These are phyloP conservation scores for Erpetoichthys calabaricus DNA, from an alignment of 2,797 vertebrate genomes.

Conservation along the genomic window DNA sequence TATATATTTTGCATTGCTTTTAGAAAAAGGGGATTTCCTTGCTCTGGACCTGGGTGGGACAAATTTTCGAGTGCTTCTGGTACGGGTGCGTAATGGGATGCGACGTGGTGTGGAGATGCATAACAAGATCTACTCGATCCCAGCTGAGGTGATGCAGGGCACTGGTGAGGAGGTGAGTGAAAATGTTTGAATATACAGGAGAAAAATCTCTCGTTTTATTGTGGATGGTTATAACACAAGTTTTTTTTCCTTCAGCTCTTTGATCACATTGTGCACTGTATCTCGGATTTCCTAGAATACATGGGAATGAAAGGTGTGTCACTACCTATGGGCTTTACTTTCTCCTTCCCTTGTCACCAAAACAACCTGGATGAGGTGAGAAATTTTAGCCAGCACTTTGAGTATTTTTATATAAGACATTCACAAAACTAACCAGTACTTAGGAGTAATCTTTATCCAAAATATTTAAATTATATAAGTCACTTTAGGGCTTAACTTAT, in stretches of 20 bases:
- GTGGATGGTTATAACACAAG: too few relatives aligned
- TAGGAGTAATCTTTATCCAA: background rate
- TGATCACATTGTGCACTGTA: conserved; percentile 80
- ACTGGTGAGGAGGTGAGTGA: conserved; percentile 76
- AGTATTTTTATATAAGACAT: too few relatives aligned
- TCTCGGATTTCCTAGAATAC: conserved; percentile 81
- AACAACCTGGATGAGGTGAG: conserved; percentile 75
- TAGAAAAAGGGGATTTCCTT: conserved; percentile 85
- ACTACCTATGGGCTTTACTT: conserved; percentile 84
- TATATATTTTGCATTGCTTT: conserved; percentile 4
- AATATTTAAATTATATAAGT: background rate
- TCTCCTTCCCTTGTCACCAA: conserved; percentile 92
- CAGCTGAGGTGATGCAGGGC: conserved; percentile 77
- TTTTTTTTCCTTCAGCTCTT: conserved; percentile 60
- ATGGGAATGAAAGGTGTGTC: conserved; percentile 83
- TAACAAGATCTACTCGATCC: conserved; percentile 89
- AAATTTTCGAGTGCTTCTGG: conserved; percentile 84
- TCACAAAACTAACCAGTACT: background rate
- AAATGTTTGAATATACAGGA: background rate
- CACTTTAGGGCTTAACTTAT: too few relatives aligned
- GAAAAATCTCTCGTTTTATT: too few relatives aligned
- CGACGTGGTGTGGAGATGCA: conserved; percentile 76
- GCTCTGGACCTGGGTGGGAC: conserved; percentile 88
- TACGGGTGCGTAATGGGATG: conserved; percentile 63
- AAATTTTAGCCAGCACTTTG: too few relatives aligned